Evolutionary conservation across 1,140 invertebrate species (phyloP).

Genomic region (Tenebrio molitor): DNA sequence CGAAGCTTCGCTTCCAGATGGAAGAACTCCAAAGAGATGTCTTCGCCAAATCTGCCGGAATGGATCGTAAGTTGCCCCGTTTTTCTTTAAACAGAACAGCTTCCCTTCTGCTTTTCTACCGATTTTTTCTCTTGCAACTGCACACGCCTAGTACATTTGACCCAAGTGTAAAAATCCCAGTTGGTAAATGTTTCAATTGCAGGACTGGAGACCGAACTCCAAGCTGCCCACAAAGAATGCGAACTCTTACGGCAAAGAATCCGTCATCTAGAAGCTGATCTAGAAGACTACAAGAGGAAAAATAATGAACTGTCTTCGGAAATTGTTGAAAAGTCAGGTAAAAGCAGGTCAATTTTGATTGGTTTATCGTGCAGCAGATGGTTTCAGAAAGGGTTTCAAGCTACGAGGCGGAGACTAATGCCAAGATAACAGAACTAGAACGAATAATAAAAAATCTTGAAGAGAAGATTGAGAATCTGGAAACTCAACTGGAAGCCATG

Average conservation of each 20-base stretch:
- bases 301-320: conserved; percentile 69
- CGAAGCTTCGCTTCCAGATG: conserved; percentile 69
- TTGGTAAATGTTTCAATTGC: conserved; percentile 15
- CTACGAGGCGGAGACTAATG: conserved; percentile 60
- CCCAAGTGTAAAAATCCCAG: neutral
- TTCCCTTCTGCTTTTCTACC: neutral
- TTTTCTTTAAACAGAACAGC: conserved; percentile 28
- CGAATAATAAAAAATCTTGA: conserved; percentile 67
- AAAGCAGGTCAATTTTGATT: conserved; percentile 7
- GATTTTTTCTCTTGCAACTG: neutral
- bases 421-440: conserved; percentile 67
- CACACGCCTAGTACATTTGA: neutral
- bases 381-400: conserved; percentile 54
- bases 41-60: conserved; percentile 70
- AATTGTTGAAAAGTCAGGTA: conserved; percentile 69
- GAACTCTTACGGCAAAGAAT: conserved; percentile 70
- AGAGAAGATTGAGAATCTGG: conserved; percentile 68
- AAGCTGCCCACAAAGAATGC: conserved; percentile 71
- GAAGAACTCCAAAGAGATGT: conserved; percentile 70
- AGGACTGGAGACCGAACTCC: conserved; percentile 72
- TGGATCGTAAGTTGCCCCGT: conserved; percentile 68
- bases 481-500: conserved; percentile 67
- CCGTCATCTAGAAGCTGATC: conserved; percentile 70
- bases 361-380: neutral
- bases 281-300: conserved; percentile 68